Conservation (phyloP, 2,113 vertebrate species). For the Xiphorhynchus elegans region DNA sequence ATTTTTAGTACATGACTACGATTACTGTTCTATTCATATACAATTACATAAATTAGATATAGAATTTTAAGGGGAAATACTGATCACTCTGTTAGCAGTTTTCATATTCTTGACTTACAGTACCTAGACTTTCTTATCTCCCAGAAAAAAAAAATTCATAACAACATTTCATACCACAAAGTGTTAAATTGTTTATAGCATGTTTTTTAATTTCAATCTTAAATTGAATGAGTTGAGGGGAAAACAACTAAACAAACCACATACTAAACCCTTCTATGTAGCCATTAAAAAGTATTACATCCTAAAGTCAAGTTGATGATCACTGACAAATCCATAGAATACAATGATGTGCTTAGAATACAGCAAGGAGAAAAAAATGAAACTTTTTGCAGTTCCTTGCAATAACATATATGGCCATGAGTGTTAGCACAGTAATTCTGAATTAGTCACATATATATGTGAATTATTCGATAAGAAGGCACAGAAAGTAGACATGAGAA, state of each 20-base stretch:
- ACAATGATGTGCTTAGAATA: neutral
- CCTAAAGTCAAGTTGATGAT: neutral
- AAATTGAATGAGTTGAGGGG: neutral
- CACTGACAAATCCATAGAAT: neutral
- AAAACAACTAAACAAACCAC: neutral
- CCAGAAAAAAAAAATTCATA: neutral
- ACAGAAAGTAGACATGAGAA: neutral
- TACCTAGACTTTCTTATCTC: neutral
- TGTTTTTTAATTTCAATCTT: neutral
- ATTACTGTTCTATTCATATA: neutral
- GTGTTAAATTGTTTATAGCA: neutral
- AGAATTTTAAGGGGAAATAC: neutral
- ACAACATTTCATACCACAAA: neutral
- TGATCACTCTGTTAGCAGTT: neutral
- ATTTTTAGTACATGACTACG: neutral
- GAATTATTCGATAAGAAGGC: neutral
- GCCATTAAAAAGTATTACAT: neutral
- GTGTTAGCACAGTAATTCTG: neutral
- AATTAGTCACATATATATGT: neutral
- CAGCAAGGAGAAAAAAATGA: neutral
- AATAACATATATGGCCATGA: neutral
- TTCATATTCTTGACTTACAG: neutral
- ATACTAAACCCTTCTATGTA: neutral
- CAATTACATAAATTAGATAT: neutral
- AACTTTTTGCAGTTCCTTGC: neutral